Base-by-base conservation (phyloP, 2,113 vertebrate genomes). In the Hylia prasina region DNA sequence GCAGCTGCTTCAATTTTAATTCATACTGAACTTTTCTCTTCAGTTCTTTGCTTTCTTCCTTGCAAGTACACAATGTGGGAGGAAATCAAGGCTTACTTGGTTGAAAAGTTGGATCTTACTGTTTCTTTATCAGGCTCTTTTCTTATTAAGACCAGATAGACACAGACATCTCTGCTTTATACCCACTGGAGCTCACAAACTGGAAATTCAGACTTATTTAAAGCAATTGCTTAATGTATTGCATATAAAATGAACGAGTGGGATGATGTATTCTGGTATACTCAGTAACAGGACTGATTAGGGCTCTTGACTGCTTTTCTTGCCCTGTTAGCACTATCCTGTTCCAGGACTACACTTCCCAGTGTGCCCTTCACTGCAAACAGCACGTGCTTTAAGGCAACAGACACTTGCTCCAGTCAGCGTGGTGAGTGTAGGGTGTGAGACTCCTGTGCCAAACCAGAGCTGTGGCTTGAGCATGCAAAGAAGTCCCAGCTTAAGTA, bases 361-460 rank as follows among this genome's bases (percentile, higher is more conserved):
- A 79, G 64, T 4, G 2, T 81, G 39, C 82, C 25, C 37, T n/a
- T 51, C 54, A 0, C 35, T 58, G 31, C 53, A 24, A 2, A 21
- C 60, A 24, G 64, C 37, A 3, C 15, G 30, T 44, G 51, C 33
- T 65, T 35, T 69, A 65, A 2, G 7, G 64, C 28, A 37, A 13
- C 33, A 39, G 57, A 13, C 24, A 6, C 15, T 18, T 64, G 3
- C 15, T 23, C 51, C 2, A 25, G 9, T 35, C 18, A 42, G 28
- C 40, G 0, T 7, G 10, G 7, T 11, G 2, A 12, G 20, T 13
- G 50, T 17, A 7, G 60, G 30, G 24, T 56, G 4, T 7, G 15
- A 45, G 35, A 4, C 5, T 73, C 13, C 15, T 21, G 30, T 44
- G 65, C 45, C 44, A 5, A 47, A 8, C 13, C 60, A 16, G 22